Evolutionary conservation across 2,113 vertebrate species (phyloP), one percentile per base, ranked within the genome.

Genomic region (Charina bottae): DNA sequence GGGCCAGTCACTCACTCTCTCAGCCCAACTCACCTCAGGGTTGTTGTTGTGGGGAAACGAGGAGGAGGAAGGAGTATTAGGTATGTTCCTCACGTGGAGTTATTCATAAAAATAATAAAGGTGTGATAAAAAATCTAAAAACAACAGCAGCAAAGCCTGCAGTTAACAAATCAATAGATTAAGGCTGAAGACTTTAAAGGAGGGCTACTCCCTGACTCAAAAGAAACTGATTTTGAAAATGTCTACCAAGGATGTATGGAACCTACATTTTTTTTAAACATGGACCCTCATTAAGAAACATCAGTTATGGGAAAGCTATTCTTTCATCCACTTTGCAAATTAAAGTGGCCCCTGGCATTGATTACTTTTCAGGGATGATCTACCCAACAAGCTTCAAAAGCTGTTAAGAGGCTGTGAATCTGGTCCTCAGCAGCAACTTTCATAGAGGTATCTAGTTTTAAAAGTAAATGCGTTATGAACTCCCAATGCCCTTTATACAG

Each of bases 401-500:
- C 42, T 42, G 42, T 42, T 42, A 42, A 42, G 42, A 42, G 42
- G 54, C 13, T 90, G 91, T 91, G 49, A 4, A 4, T 42, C 60
- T 87, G 49, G 0, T 6, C 19, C 7, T 86, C 49, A 37, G 1
- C 28, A 54, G 0, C 28, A 91, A 6, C 23, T 33, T 56, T 85
- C 15, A 92, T 54, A 91, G 13, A 55, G 0, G 49, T 6, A 56
- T 91, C 5, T 28, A 86, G 4, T 6, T 72, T 8, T 92, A 53
- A 92, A 90, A 90, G 53, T 0, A 91, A 87, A 42, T 0, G 1
- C 7, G 21, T 28, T 93, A 33, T 53, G 37, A 88, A 91, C 58
- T 93, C 26, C 87, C 60, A 85, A 7, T 33, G 83, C 87, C 93
- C 55, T 64, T 85, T 92, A 90, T 62, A 78, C 62, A 90, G 7